Percentiles rank a stretch among this genome's conserved stretches.
phyloP scores from a whole-genome alignment of 2,797 vertebrate genomes.

The Scarus forsteni region DNA sequence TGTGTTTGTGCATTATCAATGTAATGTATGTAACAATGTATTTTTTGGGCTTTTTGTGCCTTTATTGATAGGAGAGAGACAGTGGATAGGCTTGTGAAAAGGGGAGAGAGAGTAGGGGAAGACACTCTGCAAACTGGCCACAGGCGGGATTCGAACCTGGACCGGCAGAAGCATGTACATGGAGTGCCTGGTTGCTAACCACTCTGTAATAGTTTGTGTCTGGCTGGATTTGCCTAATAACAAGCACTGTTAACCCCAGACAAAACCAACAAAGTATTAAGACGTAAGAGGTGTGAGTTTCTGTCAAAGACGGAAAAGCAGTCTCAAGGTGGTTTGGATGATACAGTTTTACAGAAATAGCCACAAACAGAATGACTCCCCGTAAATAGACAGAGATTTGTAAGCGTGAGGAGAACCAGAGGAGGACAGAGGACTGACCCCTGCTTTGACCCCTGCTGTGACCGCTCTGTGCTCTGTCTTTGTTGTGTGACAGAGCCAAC shows the following conservation, averaged over 20 bases:
- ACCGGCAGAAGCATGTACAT: no score
- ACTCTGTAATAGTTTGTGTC: no score
- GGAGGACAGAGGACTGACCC: constrained; percentile 15
- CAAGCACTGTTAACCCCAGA: not conserved
- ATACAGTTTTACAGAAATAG: not conserved
- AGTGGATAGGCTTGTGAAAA: no score
- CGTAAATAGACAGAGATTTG: not conserved
- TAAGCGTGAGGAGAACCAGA: not conserved
- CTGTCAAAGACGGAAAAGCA: not conserved
- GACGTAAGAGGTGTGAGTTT: not conserved
- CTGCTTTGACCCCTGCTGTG: constrained; percentile 20
- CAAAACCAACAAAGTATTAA: not conserved
- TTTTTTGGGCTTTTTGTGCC: no score
- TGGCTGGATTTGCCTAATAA: not conserved
- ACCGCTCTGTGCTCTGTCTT: constrained; percentile 32
- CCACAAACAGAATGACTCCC: not conserved
- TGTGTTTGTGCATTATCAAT: no score
- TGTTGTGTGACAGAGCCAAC: constrained; percentile 39
- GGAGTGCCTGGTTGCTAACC: no score
- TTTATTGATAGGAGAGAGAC: no score
- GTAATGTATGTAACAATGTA: no score
- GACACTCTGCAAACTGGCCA: no score
- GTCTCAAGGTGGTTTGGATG: constrained; percentile 1
- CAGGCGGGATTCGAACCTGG: no score
- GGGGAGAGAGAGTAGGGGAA: no score